Percentiles rank a stretch among this genome's conserved stretches.
Conservation (phyloP, 2,888 invertebrate species). For the Morinoia aosen region DNA sequence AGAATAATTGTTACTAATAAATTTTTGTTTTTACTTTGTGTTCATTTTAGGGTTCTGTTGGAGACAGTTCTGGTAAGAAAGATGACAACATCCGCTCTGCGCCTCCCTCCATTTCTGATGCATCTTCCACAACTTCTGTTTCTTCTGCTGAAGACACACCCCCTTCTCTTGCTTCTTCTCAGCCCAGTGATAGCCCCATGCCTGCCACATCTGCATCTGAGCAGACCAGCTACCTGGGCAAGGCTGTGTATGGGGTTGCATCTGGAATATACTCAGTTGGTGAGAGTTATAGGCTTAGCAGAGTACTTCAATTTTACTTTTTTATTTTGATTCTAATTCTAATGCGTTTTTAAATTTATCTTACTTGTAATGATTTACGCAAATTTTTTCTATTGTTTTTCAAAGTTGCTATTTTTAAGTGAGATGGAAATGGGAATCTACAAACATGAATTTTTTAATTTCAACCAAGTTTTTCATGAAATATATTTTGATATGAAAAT, state of each 20-base stretch:
- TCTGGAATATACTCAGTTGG: constrained; percentile 64
- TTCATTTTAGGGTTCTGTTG: not conserved
- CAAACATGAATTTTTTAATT: no score
- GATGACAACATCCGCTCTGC: not conserved
- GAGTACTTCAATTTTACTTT: not conserved
- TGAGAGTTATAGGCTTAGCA: not conserved
- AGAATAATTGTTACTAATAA: not conserved
- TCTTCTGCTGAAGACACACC: not conserved
- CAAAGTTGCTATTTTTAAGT: no score
- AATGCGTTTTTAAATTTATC: no score
- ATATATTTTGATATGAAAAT: no score
- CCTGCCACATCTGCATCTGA: not conserved
- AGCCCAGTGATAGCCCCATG: not conserved
- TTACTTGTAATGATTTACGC: no score
- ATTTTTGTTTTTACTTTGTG: not conserved
- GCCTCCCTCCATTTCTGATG: not conserved
- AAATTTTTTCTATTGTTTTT: no score
- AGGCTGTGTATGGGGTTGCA: constrained; percentile 61
- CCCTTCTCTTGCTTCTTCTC: not conserved
- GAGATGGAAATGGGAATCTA: no score
- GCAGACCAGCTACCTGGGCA: constrained; percentile 58
- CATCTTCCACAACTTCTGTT: not conserved
- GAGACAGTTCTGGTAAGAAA: not conserved
- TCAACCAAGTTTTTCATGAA: no score
- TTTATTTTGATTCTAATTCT: not conserved